Evolutionary conservation across 2,113 vertebrate genomes (phyloP), one percentile per base, ranked within the genome.

Genomic region (Embiotoca jacksoni): DNA sequence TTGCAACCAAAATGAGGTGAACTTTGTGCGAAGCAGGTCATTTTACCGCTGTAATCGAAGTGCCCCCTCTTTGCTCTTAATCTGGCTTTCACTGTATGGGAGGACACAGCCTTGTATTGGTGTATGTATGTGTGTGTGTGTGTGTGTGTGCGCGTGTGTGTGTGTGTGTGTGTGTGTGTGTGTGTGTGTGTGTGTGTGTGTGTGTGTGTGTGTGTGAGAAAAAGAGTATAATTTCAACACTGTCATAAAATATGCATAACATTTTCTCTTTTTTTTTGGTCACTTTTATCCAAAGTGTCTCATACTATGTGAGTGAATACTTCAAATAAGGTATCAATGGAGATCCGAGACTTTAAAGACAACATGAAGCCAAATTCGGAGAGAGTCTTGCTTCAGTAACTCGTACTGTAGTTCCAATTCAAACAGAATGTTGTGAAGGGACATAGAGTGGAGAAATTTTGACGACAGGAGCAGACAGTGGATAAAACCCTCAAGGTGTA

Each of bases 1-100:
- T 93, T 93, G 81, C 82, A 87, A 87, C 82, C 77, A 82, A 87
- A 93, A 93, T 91, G 91, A 89, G 80, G 75, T 90, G 87, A 94
- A 92, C 83, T 85, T 86, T 90, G 69, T 89, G 82, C 83, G 80
- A 82, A 90, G 82, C 64, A 10, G 88, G 83, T 88, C 88, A 86
- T 84, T 91, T 84, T 82, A 72, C 81, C 73, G 46, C 81, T 80
- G 74, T 83, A 85, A 89, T 88, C 64, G 66, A 90, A 80, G 75
- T 71, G 83, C 46, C 60, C 53, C 64, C 44, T 58, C 80, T 81
- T 65, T 70, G 75, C 81, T 89, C 71, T 76, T 79, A 77, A 82
- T 78, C 73, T 72, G 69, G 73, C 81, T 74, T 68, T 33, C 31
- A 52, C 78, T 76, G 73, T 82, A 78, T 71, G 62, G 53, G 54